phyloP scores from a whole-genome alignment of 2,797 vertebrate species.

The Aeoliscus strigatus region DNA sequence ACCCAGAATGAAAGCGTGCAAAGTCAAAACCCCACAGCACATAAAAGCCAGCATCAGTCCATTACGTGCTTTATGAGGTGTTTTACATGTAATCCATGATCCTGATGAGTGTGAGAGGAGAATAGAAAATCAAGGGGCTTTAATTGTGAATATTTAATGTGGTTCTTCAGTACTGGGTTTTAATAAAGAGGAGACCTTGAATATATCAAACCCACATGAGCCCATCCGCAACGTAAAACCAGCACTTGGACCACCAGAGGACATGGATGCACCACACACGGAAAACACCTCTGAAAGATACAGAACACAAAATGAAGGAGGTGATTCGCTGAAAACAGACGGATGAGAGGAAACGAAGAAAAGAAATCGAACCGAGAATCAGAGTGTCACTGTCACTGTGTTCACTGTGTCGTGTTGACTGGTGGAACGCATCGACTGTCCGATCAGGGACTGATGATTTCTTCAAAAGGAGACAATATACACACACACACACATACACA shows the following conservation, averaged over 20 bases:
- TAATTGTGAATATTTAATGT: slow-evolving; percentile 41
- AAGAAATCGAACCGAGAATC: background rate
- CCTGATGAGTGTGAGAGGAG: slow-evolving; percentile 23
- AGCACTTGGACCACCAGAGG: background rate
- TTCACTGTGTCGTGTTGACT: slow-evolving; percentile 21
- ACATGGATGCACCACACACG: no score
- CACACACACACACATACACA: no score
- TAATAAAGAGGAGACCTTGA: slow-evolving; percentile 14
- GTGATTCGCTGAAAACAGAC: no score
- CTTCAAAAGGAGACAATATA: no score
- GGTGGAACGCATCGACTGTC: slow-evolving; percentile 18
- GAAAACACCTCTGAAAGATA: no score
- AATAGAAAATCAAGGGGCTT: slow-evolving; percentile 24
- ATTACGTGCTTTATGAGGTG: no score
- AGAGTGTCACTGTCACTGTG: slow-evolving; percentile 13
- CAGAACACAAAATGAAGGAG: no score
- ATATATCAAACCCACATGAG: slow-evolving; percentile 11
- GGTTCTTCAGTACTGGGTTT: slow-evolving; percentile 24
- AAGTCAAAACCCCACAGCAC: no score
- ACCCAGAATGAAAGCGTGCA: no score
- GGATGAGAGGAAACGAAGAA: background rate
- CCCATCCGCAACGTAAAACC: slow-evolving; percentile 5
- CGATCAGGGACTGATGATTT: background rate
- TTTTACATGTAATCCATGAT: slow-evolving; percentile 37
- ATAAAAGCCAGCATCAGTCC: no score